Conservation (phyloP, 2,888 invertebrate genomes). For the Mimachlamys varia region DNA sequence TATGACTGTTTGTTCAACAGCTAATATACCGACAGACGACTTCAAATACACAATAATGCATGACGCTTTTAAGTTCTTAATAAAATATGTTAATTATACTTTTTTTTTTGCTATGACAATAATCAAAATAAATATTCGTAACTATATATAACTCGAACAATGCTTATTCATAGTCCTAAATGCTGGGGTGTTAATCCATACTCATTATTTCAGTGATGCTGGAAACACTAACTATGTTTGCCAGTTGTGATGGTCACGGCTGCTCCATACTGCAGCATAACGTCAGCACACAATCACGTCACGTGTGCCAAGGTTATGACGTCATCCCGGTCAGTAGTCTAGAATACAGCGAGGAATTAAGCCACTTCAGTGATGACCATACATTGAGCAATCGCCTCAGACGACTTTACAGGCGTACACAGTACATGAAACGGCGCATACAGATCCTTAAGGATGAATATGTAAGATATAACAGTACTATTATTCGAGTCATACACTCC, state of each 20-base stretch:
- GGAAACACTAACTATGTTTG: not conserved
- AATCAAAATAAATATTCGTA: too few species aligned
- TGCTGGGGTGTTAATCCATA: too few species aligned
- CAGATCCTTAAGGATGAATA: not conserved
- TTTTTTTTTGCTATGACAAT: too few species aligned
- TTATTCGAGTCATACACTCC: too few species aligned
- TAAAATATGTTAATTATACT: too few species aligned
- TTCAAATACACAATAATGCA: too few species aligned
- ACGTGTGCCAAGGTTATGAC: not conserved
- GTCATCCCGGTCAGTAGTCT: not conserved
- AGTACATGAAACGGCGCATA: not conserved
- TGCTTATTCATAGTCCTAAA: too few species aligned
- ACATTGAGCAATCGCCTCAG: not conserved
- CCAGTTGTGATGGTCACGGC: not conserved
- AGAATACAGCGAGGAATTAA: not conserved
- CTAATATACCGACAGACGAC: too few species aligned
- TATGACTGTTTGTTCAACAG: too few species aligned
- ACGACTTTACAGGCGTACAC: not conserved
- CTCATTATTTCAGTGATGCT: not conserved
- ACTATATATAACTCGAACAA: too few species aligned
- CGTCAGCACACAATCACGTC: not conserved
- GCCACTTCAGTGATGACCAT: not conserved
- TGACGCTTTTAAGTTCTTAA: too few species aligned
- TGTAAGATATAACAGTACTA: not conserved
- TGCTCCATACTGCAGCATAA: not conserved